phyloP scores from a whole-genome alignment of 2,113 vertebrate genomes.

The Pithys albifrons region DNA sequence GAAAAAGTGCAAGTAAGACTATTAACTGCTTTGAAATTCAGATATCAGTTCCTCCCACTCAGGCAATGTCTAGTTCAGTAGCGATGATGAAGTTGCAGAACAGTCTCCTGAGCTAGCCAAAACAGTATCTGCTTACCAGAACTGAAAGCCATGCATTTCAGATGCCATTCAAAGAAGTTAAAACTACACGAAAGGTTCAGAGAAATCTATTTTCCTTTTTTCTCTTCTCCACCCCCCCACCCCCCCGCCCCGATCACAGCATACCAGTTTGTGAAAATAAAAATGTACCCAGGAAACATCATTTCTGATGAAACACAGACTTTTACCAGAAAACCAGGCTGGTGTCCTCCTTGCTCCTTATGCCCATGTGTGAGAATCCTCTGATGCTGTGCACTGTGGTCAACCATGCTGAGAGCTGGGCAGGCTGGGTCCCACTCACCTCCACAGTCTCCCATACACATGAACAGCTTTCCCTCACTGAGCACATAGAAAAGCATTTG shows the following conservation, averaged over 20 bases:
- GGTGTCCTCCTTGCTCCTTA: neutral
- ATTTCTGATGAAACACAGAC: neutral
- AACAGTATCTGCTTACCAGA: slow-evolving; percentile 55
- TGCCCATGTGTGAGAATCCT: neutral
- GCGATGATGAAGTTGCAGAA: slow-evolving; percentile 57
- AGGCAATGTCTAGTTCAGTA: slow-evolving; percentile 48
- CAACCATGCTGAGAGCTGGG: neutral
- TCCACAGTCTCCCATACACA: neutral
- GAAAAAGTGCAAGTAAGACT: slow-evolving; percentile 48
- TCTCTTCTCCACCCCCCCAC: no score
- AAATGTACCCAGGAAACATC: neutral
- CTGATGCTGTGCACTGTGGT: no score
- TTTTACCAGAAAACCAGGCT: neutral
- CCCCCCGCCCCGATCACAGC: neutral
- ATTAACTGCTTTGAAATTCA: slow-evolving; percentile 68
- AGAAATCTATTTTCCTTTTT: neutral
- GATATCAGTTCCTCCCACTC: slow-evolving; percentile 64
- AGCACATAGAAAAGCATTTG: neutral
- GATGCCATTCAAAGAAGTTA: neutral
- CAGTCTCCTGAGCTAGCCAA: slow-evolving; percentile 65
- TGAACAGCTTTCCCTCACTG: neutral
- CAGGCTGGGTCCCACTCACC: neutral
- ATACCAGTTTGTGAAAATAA: neutral
- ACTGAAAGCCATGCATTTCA: neutral
- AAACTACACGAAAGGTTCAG: neutral